A percentile compares a stretch with the other conserved stretches of the same genome.
Conservation (phyloP, 2,888 invertebrate genomes). For the Limnephilus auricula region DNA sequence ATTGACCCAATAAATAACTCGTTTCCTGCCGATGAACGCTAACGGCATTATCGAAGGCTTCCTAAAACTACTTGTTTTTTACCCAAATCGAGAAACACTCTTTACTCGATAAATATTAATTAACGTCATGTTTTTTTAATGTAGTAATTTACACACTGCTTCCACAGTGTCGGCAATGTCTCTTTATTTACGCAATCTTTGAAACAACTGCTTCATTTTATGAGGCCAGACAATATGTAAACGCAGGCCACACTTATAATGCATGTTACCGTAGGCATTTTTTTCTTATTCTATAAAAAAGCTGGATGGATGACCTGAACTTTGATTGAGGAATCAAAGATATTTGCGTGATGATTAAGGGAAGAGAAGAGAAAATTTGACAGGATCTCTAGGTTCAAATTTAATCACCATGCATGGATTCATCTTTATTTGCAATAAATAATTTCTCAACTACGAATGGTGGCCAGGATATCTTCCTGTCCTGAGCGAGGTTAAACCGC, state of each 20-base stretch:
- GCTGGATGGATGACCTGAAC: too few species aligned
- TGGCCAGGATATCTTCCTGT: too few species aligned
- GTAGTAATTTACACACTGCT: conserved; percentile 19
- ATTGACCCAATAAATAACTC: conserved; percentile 54
- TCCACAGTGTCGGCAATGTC: background rate
- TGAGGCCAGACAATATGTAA: background rate
- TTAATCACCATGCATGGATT: too few species aligned
- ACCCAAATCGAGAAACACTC: conserved; percentile 10
- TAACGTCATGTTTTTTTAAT: conserved; percentile 19
- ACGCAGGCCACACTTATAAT: background rate
- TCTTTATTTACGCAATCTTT: conserved; percentile 45
- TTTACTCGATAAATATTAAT: conserved; percentile 40
- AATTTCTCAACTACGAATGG: too few species aligned
- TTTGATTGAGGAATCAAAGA: too few species aligned
- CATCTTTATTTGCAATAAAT: too few species aligned
- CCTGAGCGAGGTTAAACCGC: too few species aligned
- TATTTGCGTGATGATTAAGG: too few species aligned
- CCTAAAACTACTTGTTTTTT: conserved; percentile 43
- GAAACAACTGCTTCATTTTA: conserved; percentile 42
- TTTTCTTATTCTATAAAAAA: too few species aligned
- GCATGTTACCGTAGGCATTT: too few species aligned
- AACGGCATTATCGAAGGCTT: conserved; percentile 34
- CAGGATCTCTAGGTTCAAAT: too few species aligned
- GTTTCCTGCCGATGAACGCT: conserved; percentile 39
- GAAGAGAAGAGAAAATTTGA: too few species aligned